Base-by-base conservation (phyloP, 64 coral and sea anemone genomes). In the Astreopora myriophthalma region DNA sequence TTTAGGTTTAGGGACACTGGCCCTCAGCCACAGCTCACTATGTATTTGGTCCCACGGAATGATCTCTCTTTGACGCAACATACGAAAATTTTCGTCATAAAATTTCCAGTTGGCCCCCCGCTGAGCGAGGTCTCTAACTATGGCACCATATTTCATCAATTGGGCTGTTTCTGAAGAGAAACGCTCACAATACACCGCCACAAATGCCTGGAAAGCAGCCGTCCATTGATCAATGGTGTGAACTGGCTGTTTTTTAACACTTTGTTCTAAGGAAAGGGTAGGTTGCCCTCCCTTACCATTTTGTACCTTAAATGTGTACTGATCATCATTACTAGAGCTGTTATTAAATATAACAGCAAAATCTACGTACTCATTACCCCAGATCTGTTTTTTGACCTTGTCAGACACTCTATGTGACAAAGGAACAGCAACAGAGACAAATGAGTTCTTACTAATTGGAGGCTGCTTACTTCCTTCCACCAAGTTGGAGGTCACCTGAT, bases 121-220 rank as follows among this genome's bases (percentile, higher is more conserved):
- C n/a, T n/a, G n/a, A n/a, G n/a, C n/a, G n/a, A n/a, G n/a, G n/a
- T n/a, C n/a, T n/a, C n/a, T n/a, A n/a, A n/a, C n/a, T n/a, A n/a
- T n/a, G n/a, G n/a, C n/a, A n/a, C n/a, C n/a, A n/a, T n/a, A n/a
- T n/a, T n/a, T n/a, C 63, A 92, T 92, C 32, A 92, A 37, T 20
- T 24, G 44, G 79, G 55, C 66, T 11, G 63, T 22, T 62, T 92
- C 69, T 30, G 60, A 30, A 71, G 90, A 68, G 33, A 73, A 92
- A 58, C 73, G 29, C 20, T 46, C 36, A 11, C 48, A 73, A 55
- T 85, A 85, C 46, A 85, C 66, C 11, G 67, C 90, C 17, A 85
- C 32, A 85, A 92, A 92, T 44, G 85, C 72, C 37, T 92, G 90
- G 33, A 92, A 92, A 39, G 90, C 90, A 58, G 26, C 11, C 30